These are phyloP conservation scores for Glaucopsyche alexis DNA, from an alignment of 2,888 invertebrate species.

Conservation along the genomic window DNA sequence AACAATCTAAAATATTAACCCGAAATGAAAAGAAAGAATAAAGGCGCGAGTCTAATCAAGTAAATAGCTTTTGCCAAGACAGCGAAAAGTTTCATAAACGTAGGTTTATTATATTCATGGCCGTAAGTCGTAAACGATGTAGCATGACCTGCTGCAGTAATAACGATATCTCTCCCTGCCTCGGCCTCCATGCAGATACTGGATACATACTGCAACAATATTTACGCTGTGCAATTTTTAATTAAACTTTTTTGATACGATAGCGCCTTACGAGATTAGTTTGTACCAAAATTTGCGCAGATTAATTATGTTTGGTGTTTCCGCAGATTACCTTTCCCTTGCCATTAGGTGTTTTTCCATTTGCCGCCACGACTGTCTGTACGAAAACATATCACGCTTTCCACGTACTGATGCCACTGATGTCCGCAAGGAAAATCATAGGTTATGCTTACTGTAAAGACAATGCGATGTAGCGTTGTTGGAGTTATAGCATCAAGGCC, in stretches of 20 bases:
- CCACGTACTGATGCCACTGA: background rate
- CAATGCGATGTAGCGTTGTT: background rate
- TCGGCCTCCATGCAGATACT: constrained; percentile 25
- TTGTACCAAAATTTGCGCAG: constrained; percentile 2
- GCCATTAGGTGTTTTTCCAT: background rate
- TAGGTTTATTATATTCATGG: constrained; percentile 28
- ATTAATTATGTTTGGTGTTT: constrained; percentile 12
- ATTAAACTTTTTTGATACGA: constrained; percentile 16
- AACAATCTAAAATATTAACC: constrained; percentile 2
- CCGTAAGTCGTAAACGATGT: background rate
- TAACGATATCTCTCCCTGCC: constrained; percentile 30
- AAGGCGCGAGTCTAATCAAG: constrained; percentile 21
- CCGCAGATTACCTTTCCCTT: constrained; percentile 16
- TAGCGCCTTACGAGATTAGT: constrained; percentile 3
- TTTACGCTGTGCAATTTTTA: constrained; percentile 20
- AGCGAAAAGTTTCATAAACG: constrained; percentile 23
- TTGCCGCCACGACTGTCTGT: constrained; percentile 4
- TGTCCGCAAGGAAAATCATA: background rate
- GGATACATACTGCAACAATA: constrained; percentile 22
- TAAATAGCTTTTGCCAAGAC: constrained; percentile 4
- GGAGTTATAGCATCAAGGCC: background rate
- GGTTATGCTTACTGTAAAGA: background rate
- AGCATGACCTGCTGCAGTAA: constrained; percentile 18
- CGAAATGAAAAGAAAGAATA: background rate
- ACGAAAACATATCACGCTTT: background rate